phyloP scores from a whole-genome alignment of 2,888 invertebrate genomes.

The Sminthurinus aureus region DNA sequence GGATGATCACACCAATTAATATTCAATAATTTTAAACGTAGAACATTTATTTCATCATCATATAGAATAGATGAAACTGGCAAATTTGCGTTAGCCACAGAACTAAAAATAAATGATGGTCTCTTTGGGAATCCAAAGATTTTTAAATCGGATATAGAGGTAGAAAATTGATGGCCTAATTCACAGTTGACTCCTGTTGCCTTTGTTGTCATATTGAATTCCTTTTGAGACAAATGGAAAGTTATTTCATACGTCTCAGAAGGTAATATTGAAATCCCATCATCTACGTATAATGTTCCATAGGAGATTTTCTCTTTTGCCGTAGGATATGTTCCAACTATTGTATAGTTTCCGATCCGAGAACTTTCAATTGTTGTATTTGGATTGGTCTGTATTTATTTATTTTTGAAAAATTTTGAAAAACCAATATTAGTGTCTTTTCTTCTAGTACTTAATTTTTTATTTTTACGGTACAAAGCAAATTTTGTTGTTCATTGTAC shows the following conservation, averaged over 20 bases:
- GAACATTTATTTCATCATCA: conserved; percentile 10
- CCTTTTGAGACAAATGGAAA: conserved; percentile 2
- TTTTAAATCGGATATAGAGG: conserved; percentile 19
- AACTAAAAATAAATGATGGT: background rate
- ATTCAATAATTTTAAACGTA: background rate
- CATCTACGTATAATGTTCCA: conserved; percentile 44
- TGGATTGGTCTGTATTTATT: too few species aligned
- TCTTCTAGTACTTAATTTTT: background rate
- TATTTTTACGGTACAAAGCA: background rate
- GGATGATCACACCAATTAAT: conserved; percentile 5
- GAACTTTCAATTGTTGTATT: conserved; percentile 42
- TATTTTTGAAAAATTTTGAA: too few species aligned
- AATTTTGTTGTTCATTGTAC: background rate
- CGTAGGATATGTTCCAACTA: conserved; percentile 39
- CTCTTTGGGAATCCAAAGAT: conserved; percentile 31
- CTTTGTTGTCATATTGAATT: background rate
- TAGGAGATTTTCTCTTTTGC: background rate
- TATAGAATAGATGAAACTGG: background rate
- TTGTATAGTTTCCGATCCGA: conserved; percentile 42
- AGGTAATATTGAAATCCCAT: conserved; percentile 31
- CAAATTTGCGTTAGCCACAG: background rate
- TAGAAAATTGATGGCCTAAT: conserved; percentile 16
- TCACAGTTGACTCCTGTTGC: background rate
- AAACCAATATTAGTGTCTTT: background rate
- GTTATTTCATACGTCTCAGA: background rate